phyloP scores from a whole-genome alignment of 1,140 invertebrate genomes.

The Hermatobates lingyangjiaoensis region DNA sequence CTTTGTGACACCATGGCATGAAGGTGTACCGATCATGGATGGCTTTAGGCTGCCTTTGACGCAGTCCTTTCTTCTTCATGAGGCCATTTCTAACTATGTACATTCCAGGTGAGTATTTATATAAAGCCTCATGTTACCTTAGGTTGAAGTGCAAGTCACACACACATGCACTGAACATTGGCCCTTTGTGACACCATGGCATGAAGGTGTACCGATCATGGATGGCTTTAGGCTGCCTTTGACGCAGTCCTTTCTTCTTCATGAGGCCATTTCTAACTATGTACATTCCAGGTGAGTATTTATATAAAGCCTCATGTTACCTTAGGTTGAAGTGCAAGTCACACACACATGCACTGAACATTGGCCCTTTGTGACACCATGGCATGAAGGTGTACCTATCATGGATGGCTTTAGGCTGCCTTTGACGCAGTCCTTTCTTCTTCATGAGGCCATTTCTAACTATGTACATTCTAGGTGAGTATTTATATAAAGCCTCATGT shows the following conservation, averaged over 20 bases:
- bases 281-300: no score
- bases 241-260: constrained; percentile 64
- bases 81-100: no score
- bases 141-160: no score
- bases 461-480: no score
- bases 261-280: constrained; percentile 67
- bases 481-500: no score
- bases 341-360: no score
- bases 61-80: constrained; percentile 68
- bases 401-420: constrained; percentile 78
- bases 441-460: constrained; percentile 65
- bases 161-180: no score
- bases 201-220: constrained; percentile 49
- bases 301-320: no score
- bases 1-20: constrained; percentile 73
- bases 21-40: constrained; percentile 60
- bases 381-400: constrained; percentile 56
- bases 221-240: constrained; percentile 79
- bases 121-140: no score
- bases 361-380: constrained; percentile 76
- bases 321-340: no score
- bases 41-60: constrained; percentile 72
- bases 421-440: constrained; percentile 65
- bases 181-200: constrained; percentile 81
- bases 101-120: no score